Evolutionary conservation across 2,888 invertebrate species (phyloP).

Genomic region (Tachina fera): DNA sequence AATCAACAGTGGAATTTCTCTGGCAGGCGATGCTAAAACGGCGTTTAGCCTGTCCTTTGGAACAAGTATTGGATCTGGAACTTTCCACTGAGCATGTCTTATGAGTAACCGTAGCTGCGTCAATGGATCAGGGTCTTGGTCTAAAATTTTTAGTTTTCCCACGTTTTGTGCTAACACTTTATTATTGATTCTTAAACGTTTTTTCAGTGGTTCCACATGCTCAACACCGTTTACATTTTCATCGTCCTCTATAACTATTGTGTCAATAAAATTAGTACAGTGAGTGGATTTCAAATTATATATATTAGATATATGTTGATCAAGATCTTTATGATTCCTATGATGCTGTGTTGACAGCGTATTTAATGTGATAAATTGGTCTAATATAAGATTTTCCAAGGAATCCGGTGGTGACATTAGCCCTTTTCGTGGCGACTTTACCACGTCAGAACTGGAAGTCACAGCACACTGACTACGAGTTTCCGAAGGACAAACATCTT

Average conservation of each 20-base stretch:
- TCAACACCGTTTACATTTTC: conserved; percentile 26
- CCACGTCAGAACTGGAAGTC: conserved; percentile 88
- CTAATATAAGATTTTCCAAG: conserved; percentile 79
- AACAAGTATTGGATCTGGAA: conserved; percentile 92
- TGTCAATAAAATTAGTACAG: conserved; percentile 83
- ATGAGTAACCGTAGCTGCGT: conserved; percentile 89
- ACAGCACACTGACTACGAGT: conserved; percentile 84
- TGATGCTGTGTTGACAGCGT: conserved; percentile 81
- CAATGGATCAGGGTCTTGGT: conserved; percentile 86
- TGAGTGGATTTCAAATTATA: conserved; percentile 20
- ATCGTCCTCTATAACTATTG: conserved; percentile 79
- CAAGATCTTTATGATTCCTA: conserved; percentile 88
- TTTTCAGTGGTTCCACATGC: conserved; percentile 83
- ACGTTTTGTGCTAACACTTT: conserved; percentile 10
- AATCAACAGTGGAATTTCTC: conserved; percentile 90
- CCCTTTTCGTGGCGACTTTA: conserved; percentile 89
- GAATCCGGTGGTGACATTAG: conserved; percentile 88
- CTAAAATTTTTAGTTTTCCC: conserved; percentile 71
- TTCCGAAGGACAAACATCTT: conserved; percentile 80
- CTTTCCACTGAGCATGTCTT: conserved; percentile 86
- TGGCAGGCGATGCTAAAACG: conserved; percentile 88
- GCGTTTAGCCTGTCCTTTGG: conserved; percentile 90
- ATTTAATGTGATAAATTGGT: conserved; percentile 79
- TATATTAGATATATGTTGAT: conserved; percentile 88
- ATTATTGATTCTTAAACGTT: conserved; percentile 79